phyloP scores from a whole-genome alignment of 2,888 invertebrate genomes.

The Xestia c-nigrum region DNA sequence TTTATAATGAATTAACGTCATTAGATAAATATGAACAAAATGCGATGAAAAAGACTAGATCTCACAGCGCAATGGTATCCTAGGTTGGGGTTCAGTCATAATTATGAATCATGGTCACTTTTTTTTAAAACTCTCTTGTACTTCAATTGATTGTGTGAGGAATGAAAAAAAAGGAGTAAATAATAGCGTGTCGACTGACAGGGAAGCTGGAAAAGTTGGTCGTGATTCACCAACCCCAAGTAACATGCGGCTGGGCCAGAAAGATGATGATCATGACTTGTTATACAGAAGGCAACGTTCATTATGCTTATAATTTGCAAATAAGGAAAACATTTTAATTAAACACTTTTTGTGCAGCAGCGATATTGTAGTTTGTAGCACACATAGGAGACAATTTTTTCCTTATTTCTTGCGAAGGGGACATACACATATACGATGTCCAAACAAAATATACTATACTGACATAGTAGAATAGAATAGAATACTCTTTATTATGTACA shows the following conservation, averaged over 20 bases:
- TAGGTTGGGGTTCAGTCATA: neutral
- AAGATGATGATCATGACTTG: neutral
- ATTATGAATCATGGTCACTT: neutral
- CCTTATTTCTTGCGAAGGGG: neutral
- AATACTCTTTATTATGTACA: too few species aligned
- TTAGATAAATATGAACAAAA: neutral
- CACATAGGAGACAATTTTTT: neutral
- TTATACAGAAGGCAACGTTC: neutral
- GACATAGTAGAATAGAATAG: too few species aligned
- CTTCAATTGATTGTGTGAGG: neutral
- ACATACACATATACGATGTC: neutral
- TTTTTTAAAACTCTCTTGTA: neutral
- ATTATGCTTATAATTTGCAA: constrained; percentile 5
- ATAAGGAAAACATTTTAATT: constrained; percentile 18
- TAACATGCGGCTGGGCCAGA: neutral
- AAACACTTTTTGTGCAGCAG: neutral
- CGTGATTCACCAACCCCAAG: neutral
- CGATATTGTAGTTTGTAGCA: neutral
- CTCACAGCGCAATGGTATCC: neutral
- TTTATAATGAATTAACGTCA: neutral
- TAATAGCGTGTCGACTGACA: neutral
- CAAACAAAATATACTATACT: neutral
- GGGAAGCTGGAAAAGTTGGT: neutral
- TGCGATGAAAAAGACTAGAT: neutral
- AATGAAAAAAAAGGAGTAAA: neutral